Base-by-base conservation (phyloP, 1,140 invertebrate species). In the Bombyx mandarina region DNA sequence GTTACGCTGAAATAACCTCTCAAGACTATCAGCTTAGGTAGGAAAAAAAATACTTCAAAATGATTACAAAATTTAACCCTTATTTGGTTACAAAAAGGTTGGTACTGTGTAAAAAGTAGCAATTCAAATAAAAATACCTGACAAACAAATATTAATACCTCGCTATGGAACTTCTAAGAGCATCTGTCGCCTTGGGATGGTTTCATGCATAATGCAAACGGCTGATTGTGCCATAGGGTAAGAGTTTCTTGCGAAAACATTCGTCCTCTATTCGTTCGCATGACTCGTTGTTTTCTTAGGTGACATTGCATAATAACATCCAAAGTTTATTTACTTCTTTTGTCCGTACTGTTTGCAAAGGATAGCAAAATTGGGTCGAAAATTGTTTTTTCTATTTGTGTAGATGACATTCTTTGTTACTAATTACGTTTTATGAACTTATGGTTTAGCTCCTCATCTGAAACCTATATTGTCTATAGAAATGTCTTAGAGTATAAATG, bases 151-250 rank as follows among this genome's bases (percentile, higher is more conserved):
- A 77, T 77, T 73, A 77, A 76, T 77, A 78, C 69, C 62, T 65
- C 62, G 65, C 64, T 57, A 62, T 64, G 62, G 58, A 74, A 71
- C 55, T 73, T 74, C 67, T 62, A 53, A 51, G 52, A 63, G 65
- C 73, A 76, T 76, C 71, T 75, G 75, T 73, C 77, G 75, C 69
- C 67, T 52, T 56, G 64, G 73, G 68, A 71, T 62, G 71, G 75
- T 69, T 72, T 77, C 75, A 80, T 80, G 71, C 74, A 78, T 80
- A 73, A 80, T 80, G 75, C 75, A 80, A 67, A 69, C 67, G 60
- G 65, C 70, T 80, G 75, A 78, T 80, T 80, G 75, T 77, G 66
- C 65, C 69, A 69, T 63, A 68, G 67, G 71, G 63, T 73, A 60
- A 60, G 69, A 73, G 68, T 73, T 69, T 68, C 75, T 71, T 70